Evolutionary conservation across 1,140 invertebrate species (phyloP), one percentile per base, ranked within the genome.

Genomic region (Grapholita molesta): DNA sequence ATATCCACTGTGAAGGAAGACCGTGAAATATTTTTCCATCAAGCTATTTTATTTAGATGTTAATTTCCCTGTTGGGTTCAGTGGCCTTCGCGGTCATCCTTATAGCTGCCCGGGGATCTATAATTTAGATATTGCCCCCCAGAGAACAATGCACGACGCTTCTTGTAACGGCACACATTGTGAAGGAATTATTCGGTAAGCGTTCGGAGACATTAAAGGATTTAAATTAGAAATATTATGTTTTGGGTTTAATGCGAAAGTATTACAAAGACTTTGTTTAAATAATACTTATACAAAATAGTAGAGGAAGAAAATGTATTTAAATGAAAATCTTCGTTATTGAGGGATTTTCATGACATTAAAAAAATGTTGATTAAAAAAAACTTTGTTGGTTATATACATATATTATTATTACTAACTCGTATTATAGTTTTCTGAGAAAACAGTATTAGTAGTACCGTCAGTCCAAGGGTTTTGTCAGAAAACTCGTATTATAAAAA

Each of bases 81-180:
- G 53, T 57, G 53, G 11, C 24, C 53, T 28, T 57, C 67, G 75
- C 70, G 72, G 71, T 73, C 76, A 78, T 72, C 72, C 68, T 66
- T 52, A 72, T 35, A 48, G 68, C 35, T 67, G 69, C 32, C 71
- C 55, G 61, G 74, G 72, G 72, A 69, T 57, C 74, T 64, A 76
- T 78, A 78, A 78, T 70, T 76, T 69, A 74, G 72, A 74, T 72
- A 78, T 67, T 57, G 72, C 68, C 8, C 76, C 65, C 72, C 4
- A 21, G 74, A 42, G 72, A 70, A 66, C 69, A 57, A 67, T 64
- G 64, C 52, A 72, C 70, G 68, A 48, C 42, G 42, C 42, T 48
- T 48, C 42, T 48, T 48, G 21, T 48, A 21, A 48, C 42, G 42
- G 42, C 6, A 48, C 42, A 48, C 5, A 48, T 48, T 48, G 42